Base-by-base conservation (phyloP, 2,888 invertebrate genomes). In the Andrena flavipes region DNA sequence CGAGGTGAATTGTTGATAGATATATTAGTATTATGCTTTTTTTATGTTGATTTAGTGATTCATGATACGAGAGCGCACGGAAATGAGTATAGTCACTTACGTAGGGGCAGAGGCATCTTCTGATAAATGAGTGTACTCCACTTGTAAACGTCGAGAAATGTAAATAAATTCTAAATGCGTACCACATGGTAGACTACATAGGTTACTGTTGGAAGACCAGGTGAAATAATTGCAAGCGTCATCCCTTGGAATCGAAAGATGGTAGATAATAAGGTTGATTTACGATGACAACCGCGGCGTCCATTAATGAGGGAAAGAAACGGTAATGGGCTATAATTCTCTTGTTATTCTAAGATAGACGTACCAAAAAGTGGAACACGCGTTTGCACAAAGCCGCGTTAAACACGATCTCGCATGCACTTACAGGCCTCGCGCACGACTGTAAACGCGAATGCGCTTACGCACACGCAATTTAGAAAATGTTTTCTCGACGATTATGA, bases 401-500 rank as follows among this genome's bases (percentile, higher is more conserved):
- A 51, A 51, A 23, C 51, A 4, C 42, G 42, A 42, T 42, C 42
- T 16, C 42, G 42, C 42, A 3, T 4, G 42, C 16, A 23, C 33
- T 64, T 26, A 51, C 63, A 7, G 4, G 51, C 23, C 26, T 8
- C 51, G 33, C 23, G 51, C 51, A 35, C 13, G 30, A 8, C 6
- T 20, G 4, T 56, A 33, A 49, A 33, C 33, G 30, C 10, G 30
- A 30, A 59, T 23, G 60, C 33, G 20, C 49, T 48, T 60, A 60
- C 68, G 60, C 42, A 20, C 13, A n/a, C 26, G 56, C 63, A 64
- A 64, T 59, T 65, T 56, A 49, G 29, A 64, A 60, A 48, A 49
- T 59, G 30, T 60, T 59, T 30, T 54, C 26, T n/a, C 49, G 16
- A 64, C 64, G 33, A 65, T 67, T 76, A 70, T 60, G 42, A 76